Conservation (phyloP, 2,113 vertebrate genomes). For the Xenopus laevis region DNA sequence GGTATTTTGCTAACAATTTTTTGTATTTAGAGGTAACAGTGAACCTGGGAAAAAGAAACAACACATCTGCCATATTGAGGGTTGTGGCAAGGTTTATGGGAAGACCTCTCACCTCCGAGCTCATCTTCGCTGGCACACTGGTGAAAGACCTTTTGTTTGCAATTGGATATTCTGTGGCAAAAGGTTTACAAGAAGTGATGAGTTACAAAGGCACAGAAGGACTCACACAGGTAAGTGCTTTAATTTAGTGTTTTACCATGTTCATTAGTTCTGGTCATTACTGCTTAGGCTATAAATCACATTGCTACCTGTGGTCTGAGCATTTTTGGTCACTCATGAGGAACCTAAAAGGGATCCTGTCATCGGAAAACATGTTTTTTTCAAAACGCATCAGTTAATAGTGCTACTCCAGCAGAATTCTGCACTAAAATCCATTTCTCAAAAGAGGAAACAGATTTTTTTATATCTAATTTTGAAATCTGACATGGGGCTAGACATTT, state of each 20-base stretch:
- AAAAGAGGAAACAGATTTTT: too few relatives aligned
- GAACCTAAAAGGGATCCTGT: too few relatives aligned
- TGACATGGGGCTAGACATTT: too few relatives aligned
- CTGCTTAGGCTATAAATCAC: too few relatives aligned
- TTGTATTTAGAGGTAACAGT: slow-evolving; percentile 74
- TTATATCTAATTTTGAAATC: too few relatives aligned
- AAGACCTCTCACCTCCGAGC: slow-evolving; percentile 97
- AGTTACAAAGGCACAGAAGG: slow-evolving; percentile 93
- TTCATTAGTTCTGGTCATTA: too few relatives aligned
- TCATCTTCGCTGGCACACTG: slow-evolving; percentile 97
- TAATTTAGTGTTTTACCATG: background rate
- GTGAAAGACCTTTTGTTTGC: slow-evolving; percentile 94
- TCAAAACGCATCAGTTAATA: too few relatives aligned
- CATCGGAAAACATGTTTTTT: too few relatives aligned
- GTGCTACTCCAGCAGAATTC: too few relatives aligned
- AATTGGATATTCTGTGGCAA: slow-evolving; percentile 99
- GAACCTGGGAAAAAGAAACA: slow-evolving; percentile 98
- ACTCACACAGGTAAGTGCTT: slow-evolving; percentile 85
- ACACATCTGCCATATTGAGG: slow-evolving; percentile 97
- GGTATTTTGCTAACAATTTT: background rate
- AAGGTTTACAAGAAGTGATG: slow-evolving; percentile 92
- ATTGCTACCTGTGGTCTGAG: too few relatives aligned
- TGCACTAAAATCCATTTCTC: too few relatives aligned
- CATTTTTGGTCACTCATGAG: too few relatives aligned
- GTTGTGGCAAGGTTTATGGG: slow-evolving; percentile 96